A percentile compares a stretch with the other conserved stretches of the same genome.
Evolutionary conservation across 2,113 vertebrate species (phyloP).

Genomic region (Helogale parvula): DNA sequence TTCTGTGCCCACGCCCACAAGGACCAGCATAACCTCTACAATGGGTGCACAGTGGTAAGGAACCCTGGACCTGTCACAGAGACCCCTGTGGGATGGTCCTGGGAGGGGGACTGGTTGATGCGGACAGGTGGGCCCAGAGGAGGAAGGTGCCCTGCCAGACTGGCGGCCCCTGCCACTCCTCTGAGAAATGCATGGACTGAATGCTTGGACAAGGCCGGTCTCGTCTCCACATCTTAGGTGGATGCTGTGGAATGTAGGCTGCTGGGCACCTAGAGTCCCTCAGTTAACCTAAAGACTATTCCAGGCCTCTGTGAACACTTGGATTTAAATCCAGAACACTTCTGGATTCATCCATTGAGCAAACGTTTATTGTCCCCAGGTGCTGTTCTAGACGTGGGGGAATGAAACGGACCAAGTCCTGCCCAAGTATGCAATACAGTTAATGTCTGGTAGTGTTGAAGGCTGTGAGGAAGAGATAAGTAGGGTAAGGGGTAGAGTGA

Average conservation of each 20-base stretch:
- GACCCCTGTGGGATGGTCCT: neutral
- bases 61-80: neutral
- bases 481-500: neutral
- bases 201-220: too few relatives aligned
- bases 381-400: neutral
- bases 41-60: conserved; percentile 98
- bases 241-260: neutral
- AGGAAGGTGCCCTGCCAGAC: neutral
- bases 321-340: neutral
- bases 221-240: neutral
- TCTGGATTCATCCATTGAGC: neutral
- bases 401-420: neutral
- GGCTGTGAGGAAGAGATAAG: neutral
- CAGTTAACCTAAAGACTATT: neutral
- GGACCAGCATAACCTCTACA: conserved; percentile 98
- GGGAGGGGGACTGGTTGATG: neutral
- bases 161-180: neutral
- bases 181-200: neutral
- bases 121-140: neutral
- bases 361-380: neutral
- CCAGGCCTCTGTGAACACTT: neutral
- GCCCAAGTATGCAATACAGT: neutral
- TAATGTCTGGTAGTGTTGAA: rapidly evolving
- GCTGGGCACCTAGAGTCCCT: neutral
- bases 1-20: conserved; percentile 99